Evolutionary conservation across 2,797 vertebrate species (phyloP).

Genomic region (Onychomys leucogaster): DNA sequence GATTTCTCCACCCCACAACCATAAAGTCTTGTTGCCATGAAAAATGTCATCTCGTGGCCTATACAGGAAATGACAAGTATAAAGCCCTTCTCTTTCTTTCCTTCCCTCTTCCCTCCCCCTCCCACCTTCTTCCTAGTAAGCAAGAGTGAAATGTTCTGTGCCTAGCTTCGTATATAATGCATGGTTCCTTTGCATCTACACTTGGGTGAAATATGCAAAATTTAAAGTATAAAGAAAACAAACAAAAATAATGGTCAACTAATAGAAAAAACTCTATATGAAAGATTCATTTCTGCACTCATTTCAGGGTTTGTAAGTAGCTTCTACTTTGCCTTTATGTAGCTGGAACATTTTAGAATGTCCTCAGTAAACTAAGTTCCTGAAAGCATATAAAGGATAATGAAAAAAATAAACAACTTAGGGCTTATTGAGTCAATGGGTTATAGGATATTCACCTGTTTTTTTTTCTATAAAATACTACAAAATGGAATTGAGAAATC

Average conservation of each 20-base stretch:
- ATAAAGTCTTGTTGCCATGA: constrained; percentile 10
- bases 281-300: neutral
- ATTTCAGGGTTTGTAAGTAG: neutral
- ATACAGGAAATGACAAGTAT: neutral
- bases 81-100: neutral
- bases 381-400: neutral
- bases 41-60: neutral
- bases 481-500: neutral
- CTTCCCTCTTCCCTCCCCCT: neutral
- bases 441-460: neutral
- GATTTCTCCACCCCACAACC: neutral
- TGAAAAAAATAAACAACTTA: neutral
- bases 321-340: neutral
- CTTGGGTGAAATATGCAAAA: neutral
- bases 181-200: neutral
- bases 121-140: neutral
- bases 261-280: constrained; percentile 11
- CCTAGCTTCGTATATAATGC: neutral
- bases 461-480: neutral
- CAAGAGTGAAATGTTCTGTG: neutral
- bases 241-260: neutral
- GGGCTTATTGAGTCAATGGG: neutral
- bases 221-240: neutral
- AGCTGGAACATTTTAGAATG: neutral
- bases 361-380: constrained; percentile 1